Evolutionary conservation across 2,113 vertebrate species (phyloP), one percentile per base, ranked within the genome.

Genomic region (Astur gentilis): DNA sequence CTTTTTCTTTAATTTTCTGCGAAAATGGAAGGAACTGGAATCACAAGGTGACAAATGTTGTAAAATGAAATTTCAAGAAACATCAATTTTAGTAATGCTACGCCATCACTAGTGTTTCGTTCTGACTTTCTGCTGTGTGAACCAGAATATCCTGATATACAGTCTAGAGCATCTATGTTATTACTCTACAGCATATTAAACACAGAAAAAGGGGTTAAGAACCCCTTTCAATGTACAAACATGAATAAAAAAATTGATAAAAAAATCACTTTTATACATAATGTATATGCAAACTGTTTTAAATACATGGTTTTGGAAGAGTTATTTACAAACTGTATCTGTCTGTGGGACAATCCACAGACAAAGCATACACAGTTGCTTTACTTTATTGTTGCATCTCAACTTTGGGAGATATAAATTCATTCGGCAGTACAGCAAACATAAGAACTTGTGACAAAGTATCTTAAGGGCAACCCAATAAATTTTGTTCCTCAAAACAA

Each of bases 201-300:
- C 98, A 99, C 98, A 98, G 98, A 98, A 98, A 98, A 97, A 95
- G 97, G 96, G 94, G 95, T 89, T 88, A 72, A 76, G 84, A 94
- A 94, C 82, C 94, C 97, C 96, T 97, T 97, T 97, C 97, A 98
- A 99, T 98, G 98, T 99, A 99, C 99, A 99, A 99, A 99, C 98
- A 98, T 98, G 98, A 97, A 98, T 98, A 98, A 98, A 99, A 99
- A 99, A 99, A 99, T 97, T 34, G 95, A 96, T 99, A 98, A 99
- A 99, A 98, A 99, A 99, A 99, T 99, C 98, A 99, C 98, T 98
- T 98, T 98, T 98, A 98, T 99, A 98, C 99, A 99, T 98, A 98
- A 98, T 98, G 97, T 98, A 98, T 99, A 99, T 98, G 98, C 98
- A 99, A 99, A 99, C 98, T 98, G 98, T 94, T 98, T 99, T 98